These are phyloP conservation scores for Cavia aperea DNA, from an alignment of 2,113 vertebrate genomes.

Conservation along the genomic window DNA sequence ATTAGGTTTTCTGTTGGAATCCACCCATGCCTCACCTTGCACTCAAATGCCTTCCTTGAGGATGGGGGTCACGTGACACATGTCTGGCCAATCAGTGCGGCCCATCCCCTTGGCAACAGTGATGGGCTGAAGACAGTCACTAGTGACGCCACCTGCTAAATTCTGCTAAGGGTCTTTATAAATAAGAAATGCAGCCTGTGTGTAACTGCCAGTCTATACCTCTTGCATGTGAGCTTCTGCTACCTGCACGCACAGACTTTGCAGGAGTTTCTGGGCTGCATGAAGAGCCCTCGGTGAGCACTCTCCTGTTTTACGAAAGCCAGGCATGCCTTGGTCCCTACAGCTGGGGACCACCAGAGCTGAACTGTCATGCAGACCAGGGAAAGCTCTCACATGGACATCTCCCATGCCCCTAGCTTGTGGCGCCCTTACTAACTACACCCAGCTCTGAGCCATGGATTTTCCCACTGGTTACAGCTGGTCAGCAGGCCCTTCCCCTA, in stretches of 20 bases:
- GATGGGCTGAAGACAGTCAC: not conserved
- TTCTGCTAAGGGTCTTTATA: not conserved
- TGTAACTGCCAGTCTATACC: accelerated
- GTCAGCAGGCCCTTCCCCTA: not conserved
- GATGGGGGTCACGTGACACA: not conserved
- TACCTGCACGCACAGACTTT: not conserved
- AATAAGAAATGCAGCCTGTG: not conserved
- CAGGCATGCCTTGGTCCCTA: not conserved
- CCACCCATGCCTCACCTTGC: too few species aligned
- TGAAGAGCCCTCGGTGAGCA: not conserved
- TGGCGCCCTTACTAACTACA: not conserved
- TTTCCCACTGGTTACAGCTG: not conserved
- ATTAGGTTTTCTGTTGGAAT: not conserved
- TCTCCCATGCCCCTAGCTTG: not conserved
- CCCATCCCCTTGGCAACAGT: not conserved
- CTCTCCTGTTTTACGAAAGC: not conserved
- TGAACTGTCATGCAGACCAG: not conserved
- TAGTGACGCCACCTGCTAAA: accelerated
- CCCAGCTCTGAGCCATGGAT: not conserved
- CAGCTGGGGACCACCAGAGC: not conserved
- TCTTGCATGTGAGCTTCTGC: accelerated
- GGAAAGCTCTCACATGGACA: accelerated
- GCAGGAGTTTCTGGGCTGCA: not conserved
- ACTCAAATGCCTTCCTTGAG: too few species aligned
- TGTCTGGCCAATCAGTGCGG: not conserved